These are phyloP conservation scores for Mizuhopecten yessoensis DNA, from an alignment of 1,140 invertebrate species.

Conservation along the genomic window DNA sequence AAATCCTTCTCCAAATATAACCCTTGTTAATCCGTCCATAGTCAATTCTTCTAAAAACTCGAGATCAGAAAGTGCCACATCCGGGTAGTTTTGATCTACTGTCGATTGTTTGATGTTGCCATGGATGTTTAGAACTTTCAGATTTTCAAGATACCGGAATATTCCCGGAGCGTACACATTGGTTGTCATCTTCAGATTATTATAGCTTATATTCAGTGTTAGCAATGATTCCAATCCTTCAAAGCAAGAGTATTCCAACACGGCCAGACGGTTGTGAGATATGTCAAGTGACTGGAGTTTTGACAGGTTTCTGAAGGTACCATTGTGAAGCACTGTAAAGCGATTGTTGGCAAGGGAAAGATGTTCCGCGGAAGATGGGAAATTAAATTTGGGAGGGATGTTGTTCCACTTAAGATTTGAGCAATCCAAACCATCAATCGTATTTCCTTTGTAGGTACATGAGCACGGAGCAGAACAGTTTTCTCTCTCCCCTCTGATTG, in stretches of 20 bases:
- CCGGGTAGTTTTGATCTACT: not conserved
- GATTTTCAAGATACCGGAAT: not conserved
- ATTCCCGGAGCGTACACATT: not conserved
- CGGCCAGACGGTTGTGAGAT: not conserved
- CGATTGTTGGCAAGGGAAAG: not conserved
- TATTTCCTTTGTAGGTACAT: not conserved
- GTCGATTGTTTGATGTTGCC: not conserved
- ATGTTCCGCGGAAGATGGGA: not conserved
- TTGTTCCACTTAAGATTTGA: constrained; percentile 3
- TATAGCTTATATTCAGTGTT: not conserved
- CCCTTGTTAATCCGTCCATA: not conserved
- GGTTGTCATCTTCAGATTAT: not conserved
- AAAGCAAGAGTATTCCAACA: not conserved
- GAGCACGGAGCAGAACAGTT: not conserved
- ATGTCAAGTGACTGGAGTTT: not conserved
- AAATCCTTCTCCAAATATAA: not conserved
- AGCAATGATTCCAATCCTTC: not conserved
- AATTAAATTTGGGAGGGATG: not conserved
- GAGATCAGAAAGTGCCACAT: not conserved
- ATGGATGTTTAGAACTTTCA: not conserved
- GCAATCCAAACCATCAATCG: not conserved
- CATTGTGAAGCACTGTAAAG: not conserved
- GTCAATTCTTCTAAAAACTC: not conserved
- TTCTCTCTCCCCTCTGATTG: not conserved
- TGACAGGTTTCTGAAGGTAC: not conserved